These are phyloP conservation scores for Anguilla rostrata DNA, from an alignment of 2,113 vertebrate species.

Conservation along the genomic window DNA sequence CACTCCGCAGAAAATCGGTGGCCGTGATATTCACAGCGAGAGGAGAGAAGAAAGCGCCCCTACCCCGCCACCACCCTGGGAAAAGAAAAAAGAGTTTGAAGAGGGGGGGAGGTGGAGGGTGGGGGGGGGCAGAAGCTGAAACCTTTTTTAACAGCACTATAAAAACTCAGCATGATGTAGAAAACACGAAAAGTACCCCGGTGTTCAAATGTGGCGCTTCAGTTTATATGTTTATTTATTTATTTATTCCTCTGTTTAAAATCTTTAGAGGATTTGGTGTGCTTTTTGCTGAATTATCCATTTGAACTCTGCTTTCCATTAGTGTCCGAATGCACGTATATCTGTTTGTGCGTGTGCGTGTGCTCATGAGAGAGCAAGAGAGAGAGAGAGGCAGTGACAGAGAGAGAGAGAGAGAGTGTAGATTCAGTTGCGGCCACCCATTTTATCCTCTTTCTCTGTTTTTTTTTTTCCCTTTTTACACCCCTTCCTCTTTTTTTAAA, in stretches of 20 bases:
- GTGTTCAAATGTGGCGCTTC: constrained; percentile 85
- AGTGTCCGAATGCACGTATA: neutral
- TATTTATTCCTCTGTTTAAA: constrained; percentile 66
- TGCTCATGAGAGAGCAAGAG: no score
- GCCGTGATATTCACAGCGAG: constrained; percentile 85
- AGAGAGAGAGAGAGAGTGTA: neutral
- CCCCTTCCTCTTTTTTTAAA: neutral
- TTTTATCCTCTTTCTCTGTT: neutral
- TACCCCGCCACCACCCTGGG: constrained; percentile 35
- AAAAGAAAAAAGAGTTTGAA: constrained; percentile 25
- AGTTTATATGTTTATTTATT: constrained; percentile 81
- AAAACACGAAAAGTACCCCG: constrained; percentile 82
- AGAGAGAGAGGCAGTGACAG: no score
- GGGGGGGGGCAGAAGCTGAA: constrained; percentile 30
- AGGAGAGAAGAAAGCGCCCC: constrained; percentile 38
- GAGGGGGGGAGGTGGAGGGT: constrained; percentile 53
- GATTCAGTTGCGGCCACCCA: neutral
- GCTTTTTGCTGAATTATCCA: constrained; percentile 34
- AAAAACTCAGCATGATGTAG: constrained; percentile 87
- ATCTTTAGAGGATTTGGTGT: constrained; percentile 71
- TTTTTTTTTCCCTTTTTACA: neutral
- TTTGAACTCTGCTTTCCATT: neutral
- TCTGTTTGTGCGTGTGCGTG: neutral
- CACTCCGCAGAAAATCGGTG: constrained; percentile 89
- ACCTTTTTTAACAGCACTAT: constrained; percentile 82